Evolutionary conservation across 2,888 invertebrate species (phyloP), one percentile per base, ranked within the genome.

Genomic region (Epinotia nisella): DNA sequence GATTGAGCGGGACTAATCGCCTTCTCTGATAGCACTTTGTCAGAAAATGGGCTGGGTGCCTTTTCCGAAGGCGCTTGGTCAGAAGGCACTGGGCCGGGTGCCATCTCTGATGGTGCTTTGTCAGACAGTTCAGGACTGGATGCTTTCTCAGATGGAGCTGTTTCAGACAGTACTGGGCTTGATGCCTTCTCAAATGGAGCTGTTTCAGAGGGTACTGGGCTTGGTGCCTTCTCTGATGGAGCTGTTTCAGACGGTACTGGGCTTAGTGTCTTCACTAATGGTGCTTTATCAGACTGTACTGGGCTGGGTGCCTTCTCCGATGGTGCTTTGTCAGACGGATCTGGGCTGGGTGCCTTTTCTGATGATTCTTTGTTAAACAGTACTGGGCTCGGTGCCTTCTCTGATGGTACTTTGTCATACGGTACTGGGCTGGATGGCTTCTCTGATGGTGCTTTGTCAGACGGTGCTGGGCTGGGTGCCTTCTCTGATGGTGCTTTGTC

Each of bases 351-450:
- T 0, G 55, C 41, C 56, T 55, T 56, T 7, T 68, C 55, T 24
- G 70, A 56, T 24, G 66, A 49, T 0, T 19, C 49, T 3, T 56
- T 64, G 9, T 68, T 56, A 13, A 65, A 74, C 13, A 17, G 53
- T 4, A 67, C 41, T 1, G 75, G 74, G 51, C 74, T 76, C 3
- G 49, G 69, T 9, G 76, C 72, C 5, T 51, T 24, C 15, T 53
- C 15, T 7, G 71, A 67, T 62, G 53, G 66, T 45, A 76, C 29
- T 66, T 76, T 39, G 7, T 76, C 1, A 17, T 35, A 59, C 41
- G 77, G 66, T 0, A 53, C 41, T 2, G 75, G 74, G 10, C 77
- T 77, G 4, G 76, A 67, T n/a, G 64, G 69, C 51, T 77, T 78
- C 1, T 78, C 75, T 2, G 62, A 55, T 17, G 67, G 45, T 2